A percentile compares a stretch with the other conserved stretches of the same genome.
Evolutionary conservation across 2,113 vertebrate species (phyloP).

Genomic region (Cnemophilus loriae): DNA sequence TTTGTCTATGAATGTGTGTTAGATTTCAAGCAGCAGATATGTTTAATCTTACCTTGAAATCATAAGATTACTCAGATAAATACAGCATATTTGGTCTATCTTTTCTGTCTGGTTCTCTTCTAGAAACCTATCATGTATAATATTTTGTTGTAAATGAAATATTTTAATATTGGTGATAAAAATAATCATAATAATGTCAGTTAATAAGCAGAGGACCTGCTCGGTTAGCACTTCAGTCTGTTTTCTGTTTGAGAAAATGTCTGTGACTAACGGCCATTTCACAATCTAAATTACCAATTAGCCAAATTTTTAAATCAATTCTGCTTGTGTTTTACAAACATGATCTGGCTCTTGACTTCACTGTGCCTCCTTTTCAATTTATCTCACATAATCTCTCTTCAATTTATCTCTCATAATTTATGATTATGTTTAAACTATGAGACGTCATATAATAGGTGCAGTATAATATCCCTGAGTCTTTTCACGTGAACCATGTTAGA

Average conservation of each 20-base stretch:
- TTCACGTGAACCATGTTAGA: background rate
- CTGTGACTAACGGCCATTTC: background rate
- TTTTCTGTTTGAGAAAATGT: background rate
- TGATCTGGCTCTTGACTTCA: background rate
- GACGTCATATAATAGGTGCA: background rate
- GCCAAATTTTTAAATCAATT: background rate
- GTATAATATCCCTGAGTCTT: background rate
- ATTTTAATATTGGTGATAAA: background rate
- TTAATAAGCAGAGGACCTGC: background rate
- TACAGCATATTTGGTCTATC: background rate
- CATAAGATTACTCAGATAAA: background rate
- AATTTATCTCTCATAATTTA: background rate
- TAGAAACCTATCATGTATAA: background rate
- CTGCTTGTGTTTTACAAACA: background rate
- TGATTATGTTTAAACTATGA: background rate
- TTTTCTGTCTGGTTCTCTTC: background rate
- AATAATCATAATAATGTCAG: background rate
- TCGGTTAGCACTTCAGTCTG: background rate
- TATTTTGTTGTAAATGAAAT: background rate
- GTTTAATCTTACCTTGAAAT: slow-evolving; percentile 8
- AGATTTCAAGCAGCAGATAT: background rate
- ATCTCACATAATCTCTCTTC: background rate
- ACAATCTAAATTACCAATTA: background rate
- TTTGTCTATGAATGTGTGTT: background rate
- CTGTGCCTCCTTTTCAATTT: background rate